Evolutionary conservation across 2,113 vertebrate genomes (phyloP).

Genomic region (Ctenodactylus gundi): DNA sequence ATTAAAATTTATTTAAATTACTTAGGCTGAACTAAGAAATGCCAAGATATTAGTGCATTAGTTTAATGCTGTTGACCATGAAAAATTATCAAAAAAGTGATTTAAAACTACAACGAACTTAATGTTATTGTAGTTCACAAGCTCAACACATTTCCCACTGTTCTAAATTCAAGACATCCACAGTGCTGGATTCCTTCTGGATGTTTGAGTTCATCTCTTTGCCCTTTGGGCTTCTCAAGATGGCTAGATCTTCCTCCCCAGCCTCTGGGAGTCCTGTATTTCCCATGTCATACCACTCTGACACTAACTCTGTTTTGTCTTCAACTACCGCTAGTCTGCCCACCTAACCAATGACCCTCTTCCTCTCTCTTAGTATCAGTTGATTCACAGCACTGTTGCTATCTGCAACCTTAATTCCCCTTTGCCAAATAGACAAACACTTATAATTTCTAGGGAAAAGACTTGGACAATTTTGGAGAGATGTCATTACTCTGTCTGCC

Average conservation of each 20-base stretch:
- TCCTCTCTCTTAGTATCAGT: not conserved
- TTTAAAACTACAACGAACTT: not conserved
- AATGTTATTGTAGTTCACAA: not conserved
- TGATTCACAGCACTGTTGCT: not conserved
- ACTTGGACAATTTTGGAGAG: not conserved
- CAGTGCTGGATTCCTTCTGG: not conserved
- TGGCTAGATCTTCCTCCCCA: fast-evolving
- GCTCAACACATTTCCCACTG: too few species aligned
- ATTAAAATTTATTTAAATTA: not conserved
- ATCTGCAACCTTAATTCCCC: not conserved
- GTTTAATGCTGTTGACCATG: not conserved
- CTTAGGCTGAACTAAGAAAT: not conserved
- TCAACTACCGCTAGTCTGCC: not conserved
- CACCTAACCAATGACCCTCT: not conserved
- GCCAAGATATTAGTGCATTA: not conserved
- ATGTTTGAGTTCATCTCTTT: fast-evolving
- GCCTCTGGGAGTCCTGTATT: not conserved
- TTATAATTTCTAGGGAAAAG: not conserved
- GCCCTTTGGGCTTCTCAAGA: not conserved
- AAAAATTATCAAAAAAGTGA: not conserved
- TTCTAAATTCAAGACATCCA: not conserved
- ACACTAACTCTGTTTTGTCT: not conserved
- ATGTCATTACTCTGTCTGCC: not conserved
- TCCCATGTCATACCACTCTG: not conserved
- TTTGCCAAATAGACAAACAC: not conserved